These are phyloP conservation scores for Excalfactoria chinensis DNA, from an alignment of 2,113 vertebrate species.

Conservation along the genomic window DNA sequence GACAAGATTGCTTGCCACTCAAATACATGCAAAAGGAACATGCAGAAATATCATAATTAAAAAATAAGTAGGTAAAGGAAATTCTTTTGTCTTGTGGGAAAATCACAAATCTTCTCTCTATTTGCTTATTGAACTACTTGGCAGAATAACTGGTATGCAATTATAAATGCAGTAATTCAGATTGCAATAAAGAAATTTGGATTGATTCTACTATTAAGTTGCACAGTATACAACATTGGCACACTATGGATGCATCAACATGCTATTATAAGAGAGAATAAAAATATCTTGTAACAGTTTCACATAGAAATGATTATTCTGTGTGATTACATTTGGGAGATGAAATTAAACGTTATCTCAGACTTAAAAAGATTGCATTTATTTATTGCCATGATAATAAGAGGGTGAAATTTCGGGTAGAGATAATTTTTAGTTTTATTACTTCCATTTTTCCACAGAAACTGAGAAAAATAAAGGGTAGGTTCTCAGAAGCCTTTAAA, in stretches of 20 bases:
- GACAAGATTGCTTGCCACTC: neutral
- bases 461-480: neutral
- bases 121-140: neutral
- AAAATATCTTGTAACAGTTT: neutral
- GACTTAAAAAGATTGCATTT: neutral
- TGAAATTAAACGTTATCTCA: neutral
- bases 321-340: neutral
- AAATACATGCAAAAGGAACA: neutral
- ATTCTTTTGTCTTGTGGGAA: neutral
- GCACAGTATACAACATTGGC: neutral
- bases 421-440: neutral
- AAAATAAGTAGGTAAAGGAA: neutral
- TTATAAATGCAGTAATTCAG: neutral
- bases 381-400: neutral
- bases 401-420: neutral
- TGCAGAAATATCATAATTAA: neutral
- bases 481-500: neutral
- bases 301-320: neutral
- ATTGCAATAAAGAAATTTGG: neutral
- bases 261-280: neutral
- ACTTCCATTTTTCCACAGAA: neutral
- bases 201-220: neutral
- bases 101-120: neutral
- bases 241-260: neutral
- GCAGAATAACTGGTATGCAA: neutral